Evolutionary conservation across 2,888 invertebrate species (phyloP), one percentile per base, ranked within the genome.

Genomic region (Achlya flavicornis): DNA sequence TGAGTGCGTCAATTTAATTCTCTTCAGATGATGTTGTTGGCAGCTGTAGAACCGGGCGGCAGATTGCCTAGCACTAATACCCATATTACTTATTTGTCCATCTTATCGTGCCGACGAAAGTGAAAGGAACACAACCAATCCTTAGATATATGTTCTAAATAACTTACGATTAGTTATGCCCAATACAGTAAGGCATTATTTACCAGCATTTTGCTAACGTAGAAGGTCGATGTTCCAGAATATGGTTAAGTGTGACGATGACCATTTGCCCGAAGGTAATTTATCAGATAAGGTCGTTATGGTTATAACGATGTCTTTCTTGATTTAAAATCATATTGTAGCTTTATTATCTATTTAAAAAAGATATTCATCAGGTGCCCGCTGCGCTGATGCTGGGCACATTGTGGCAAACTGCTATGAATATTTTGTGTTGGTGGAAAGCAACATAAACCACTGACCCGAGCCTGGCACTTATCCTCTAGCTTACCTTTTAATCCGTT

Each of bases 1-100:
- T 86, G 83, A 87, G 79, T 85, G 80, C 82, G 77, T 74, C 79
- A 82, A 84, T 82, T 84, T 79, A 78, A 81, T 85, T 83, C 76
- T 87, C 81, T 74, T 79, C 75, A 78, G 79, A 72, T 67, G 75
- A 74, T 83, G 75, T 78, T 77, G 73, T 80, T 80, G 73, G 70
- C 72, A 70, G 68, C 71, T 77, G 73, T 79, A 75, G 67, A 76
- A 71, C 74, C 75, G 41, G 12, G 41, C 76, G 74, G 75, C 76
- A 69, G 76, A 78, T 82, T 76, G 70, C 85, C 83, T 87, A 85
- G 81, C 76, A 74, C 75, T 78, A 76, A 74, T 26, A 26, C 26
- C 70, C 73, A 79, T 77, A 75, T 75, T 79, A 77, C 68, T 58
- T 66, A 68, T 67, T 70, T 72, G 78, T 78, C 80, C 74, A 80